These are phyloP conservation scores for Plebejus anna DNA, from an alignment of 2,888 invertebrate species.

Conservation along the genomic window DNA sequence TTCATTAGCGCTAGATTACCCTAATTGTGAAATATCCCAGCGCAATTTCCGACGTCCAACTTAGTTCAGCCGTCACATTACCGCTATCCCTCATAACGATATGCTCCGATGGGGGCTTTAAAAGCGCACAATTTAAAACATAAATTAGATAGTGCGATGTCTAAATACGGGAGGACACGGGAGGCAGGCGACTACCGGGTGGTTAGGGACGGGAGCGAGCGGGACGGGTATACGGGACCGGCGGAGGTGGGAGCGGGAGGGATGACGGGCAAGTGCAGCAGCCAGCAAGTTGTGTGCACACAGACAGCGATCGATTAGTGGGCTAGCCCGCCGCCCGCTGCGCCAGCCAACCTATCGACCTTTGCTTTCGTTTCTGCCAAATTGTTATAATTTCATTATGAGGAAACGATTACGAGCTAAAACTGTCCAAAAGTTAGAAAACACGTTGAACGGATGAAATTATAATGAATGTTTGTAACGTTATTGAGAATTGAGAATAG, in stretches of 20 bases:
- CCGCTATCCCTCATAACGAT: slow-evolving; percentile 62
- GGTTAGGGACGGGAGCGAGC: slow-evolving; percentile 69
- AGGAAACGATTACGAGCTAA: slow-evolving; percentile 35
- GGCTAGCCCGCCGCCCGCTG: slow-evolving; percentile 56
- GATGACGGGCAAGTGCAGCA: slow-evolving; percentile 50
- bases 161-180: slow-evolving; percentile 75
- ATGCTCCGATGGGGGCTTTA: slow-evolving; percentile 58
- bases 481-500: background rate
- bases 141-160: slow-evolving; percentile 77
- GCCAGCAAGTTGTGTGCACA: slow-evolving; percentile 63
- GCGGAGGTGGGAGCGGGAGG: slow-evolving; percentile 59
- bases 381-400: slow-evolving; percentile 43
- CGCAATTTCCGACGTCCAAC: slow-evolving; percentile 50
- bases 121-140: slow-evolving; percentile 72
- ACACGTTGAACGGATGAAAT: background rate
- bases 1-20: background rate
- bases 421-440: background rate
- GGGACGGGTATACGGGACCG: slow-evolving; percentile 59
- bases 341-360: slow-evolving; percentile 68
- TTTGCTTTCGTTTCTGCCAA: slow-evolving; percentile 60
- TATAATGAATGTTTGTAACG: background rate
- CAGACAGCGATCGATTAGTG: slow-evolving; percentile 77
- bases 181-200: slow-evolving; percentile 71
- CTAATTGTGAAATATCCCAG: slow-evolving; percentile 30
- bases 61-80: slow-evolving; percentile 55